Conservation (phyloP, 2,113 vertebrate genomes). For the Bubo bubo region DNA sequence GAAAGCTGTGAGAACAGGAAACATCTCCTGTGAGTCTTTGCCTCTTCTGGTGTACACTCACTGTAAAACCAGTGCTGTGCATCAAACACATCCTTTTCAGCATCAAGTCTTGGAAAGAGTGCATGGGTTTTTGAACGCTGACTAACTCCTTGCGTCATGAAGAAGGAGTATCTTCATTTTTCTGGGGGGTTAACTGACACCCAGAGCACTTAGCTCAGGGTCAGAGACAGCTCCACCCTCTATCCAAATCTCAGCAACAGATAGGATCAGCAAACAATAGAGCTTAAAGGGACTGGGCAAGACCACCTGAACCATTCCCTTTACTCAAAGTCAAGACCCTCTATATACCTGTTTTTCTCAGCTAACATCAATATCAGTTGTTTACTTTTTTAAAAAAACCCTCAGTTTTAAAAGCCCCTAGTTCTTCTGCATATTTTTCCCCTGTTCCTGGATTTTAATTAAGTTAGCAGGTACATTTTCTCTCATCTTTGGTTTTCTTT, state of each 20-base stretch:
- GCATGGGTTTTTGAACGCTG: background rate
- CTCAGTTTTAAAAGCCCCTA: background rate
- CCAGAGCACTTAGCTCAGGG: background rate
- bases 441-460: background rate
- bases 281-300: background rate
- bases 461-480: slow-evolving; percentile 6
- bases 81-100: background rate
- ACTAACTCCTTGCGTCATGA: rapidly evolving
- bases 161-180: background rate
- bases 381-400: background rate
- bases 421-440: background rate
- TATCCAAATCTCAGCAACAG: background rate
- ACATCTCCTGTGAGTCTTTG: background rate
- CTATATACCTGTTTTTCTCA: background rate
- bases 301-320: background rate
- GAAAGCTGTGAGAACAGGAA: background rate
- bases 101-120: background rate
- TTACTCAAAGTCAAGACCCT: background rate
- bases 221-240: background rate
- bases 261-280: background rate
- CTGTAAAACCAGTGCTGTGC: background rate
- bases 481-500: background rate
- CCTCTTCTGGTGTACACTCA: background rate
- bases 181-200: background rate
- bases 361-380: background rate